Conservation (phyloP, 2,113 vertebrate species). For the Corythornis madagascariensis region DNA sequence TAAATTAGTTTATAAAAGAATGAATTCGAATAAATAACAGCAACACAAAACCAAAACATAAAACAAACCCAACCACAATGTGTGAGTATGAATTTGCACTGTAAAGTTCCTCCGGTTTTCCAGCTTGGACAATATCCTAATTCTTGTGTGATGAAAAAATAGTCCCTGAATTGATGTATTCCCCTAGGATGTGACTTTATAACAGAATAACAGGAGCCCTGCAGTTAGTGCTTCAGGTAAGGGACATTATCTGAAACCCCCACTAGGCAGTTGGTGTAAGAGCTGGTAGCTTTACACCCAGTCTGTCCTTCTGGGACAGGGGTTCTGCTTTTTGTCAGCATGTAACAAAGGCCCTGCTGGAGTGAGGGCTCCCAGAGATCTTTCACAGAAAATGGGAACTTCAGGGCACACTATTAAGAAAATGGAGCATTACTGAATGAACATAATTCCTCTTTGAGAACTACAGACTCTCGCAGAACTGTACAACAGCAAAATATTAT, state of each 20-base stretch:
- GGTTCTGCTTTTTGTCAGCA: background rate
- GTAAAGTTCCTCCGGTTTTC: background rate
- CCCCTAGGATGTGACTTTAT: background rate
- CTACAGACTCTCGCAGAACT: background rate
- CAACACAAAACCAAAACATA: background rate
- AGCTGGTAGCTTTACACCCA: background rate
- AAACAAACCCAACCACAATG: no score
- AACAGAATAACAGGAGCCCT: background rate
- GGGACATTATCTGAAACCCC: background rate
- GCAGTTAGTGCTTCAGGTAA: background rate
- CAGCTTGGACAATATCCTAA: background rate
- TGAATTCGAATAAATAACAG: background rate
- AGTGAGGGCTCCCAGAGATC: background rate
- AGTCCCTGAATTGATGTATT: background rate
- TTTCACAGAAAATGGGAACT: background rate
- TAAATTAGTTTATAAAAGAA: background rate
- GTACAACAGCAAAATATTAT: background rate
- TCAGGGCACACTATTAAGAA: background rate
- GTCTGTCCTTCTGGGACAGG: background rate
- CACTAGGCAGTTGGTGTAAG: background rate
- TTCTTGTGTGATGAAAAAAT: background rate
- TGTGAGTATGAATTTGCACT: background rate
- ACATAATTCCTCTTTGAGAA: background rate
- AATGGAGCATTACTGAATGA: background rate
- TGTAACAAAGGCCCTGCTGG: background rate